A percentile compares a stretch with the other conserved stretches of the same genome.
Evolutionary conservation across 2,797 vertebrate genomes (phyloP).

Genomic region (Numenius phaeopus): DNA sequence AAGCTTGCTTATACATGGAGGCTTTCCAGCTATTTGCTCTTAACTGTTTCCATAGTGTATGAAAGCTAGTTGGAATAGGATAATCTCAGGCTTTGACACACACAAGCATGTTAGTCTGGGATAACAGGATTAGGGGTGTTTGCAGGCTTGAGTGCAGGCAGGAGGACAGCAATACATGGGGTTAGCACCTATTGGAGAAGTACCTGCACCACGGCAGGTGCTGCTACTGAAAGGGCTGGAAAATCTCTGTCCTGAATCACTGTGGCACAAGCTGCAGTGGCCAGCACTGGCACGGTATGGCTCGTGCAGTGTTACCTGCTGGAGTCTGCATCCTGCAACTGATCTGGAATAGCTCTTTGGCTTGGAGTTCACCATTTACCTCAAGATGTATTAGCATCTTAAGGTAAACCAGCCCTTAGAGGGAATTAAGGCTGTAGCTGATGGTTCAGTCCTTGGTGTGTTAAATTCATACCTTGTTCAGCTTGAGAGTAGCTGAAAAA

Average conservation of each 20-base stretch:
- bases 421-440: not conserved
- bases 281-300: not conserved
- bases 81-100: constrained; percentile 55
- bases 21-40: constrained; percentile 44
- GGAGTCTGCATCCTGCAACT: not conserved
- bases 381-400: not conserved
- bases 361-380: not conserved
- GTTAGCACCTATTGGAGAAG: not conserved
- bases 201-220: not conserved
- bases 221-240: not conserved
- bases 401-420: not conserved
- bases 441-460: not conserved
- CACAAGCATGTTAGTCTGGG: constrained; percentile 18
- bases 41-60: constrained; percentile 11
- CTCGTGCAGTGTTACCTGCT: fast-evolving
- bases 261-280: not conserved
- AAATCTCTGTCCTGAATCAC: not conserved
- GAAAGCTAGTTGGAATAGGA: constrained; percentile 32
- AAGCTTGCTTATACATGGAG: not conserved
- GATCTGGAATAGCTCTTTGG: not conserved
- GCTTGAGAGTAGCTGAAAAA: not conserved
- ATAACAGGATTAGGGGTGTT: constrained; percentile 45
- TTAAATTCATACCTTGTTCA: constrained; percentile 26
- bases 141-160: not conserved
- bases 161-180: fast-evolving